Conservation (phyloP, 1,140 invertebrate species). For the Halesus radiatus region DNA sequence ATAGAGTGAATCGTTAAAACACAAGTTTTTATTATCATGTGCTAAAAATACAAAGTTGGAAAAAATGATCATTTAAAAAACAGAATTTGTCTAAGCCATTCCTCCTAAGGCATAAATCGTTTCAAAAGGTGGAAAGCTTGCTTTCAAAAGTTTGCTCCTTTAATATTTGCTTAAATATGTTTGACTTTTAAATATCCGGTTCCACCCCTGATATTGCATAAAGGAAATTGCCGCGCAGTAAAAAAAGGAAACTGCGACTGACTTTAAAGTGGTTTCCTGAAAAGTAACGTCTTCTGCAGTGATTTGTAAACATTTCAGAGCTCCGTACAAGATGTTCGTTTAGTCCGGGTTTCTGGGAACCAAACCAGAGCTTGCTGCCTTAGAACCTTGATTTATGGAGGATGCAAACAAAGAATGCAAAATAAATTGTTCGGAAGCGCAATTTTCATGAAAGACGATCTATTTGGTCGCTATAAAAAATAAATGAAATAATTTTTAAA, state of each 20-base stretch:
- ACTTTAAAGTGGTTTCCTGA: constrained; percentile 56
- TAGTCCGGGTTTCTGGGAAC: not conserved
- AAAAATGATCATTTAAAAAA: no score
- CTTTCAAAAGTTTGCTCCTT: constrained; percentile 15
- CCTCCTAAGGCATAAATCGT: no score
- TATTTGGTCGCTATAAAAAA: no score
- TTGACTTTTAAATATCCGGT: constrained; percentile 54
- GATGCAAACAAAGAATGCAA: not conserved
- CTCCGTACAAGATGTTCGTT: constrained; percentile 9
- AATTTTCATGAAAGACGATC: no score
- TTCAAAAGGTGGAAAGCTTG: no score
- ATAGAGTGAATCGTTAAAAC: no score
- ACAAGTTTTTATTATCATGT: no score
- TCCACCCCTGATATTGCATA: constrained; percentile 49
- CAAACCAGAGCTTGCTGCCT: not conserved
- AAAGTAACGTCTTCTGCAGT: constrained; percentile 52
- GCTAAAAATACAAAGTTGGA: no score
- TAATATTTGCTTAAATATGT: constrained; percentile 51
- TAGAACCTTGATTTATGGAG: not conserved
- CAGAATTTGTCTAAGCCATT: no score
- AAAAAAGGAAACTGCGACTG: constrained; percentile 53
- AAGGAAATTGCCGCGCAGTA: constrained; percentile 53
- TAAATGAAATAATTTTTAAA: no score
- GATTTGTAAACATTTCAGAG: constrained; percentile 55
- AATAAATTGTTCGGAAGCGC: no score